Evolutionary conservation across 2,888 invertebrate species (phyloP).

Genomic region (Pardosa pseudoannulata): DNA sequence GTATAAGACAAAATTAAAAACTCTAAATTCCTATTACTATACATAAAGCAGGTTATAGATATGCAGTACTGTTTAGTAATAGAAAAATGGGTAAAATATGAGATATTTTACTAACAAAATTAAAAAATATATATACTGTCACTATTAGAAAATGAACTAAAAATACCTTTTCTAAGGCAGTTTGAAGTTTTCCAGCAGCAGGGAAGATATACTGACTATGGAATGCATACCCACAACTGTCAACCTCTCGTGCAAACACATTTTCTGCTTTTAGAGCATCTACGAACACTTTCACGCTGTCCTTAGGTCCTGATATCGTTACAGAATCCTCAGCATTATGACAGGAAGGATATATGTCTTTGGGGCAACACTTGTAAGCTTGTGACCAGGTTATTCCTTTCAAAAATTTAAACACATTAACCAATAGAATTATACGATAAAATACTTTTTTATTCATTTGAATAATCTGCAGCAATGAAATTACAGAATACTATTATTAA

Average conservation of each 20-base stretch:
- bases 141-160: background rate
- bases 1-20: too few relatives aligned
- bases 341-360: slow-evolving; percentile 91
- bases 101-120: too few relatives aligned
- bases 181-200: slow-evolving; percentile 88
- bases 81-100: too few relatives aligned
- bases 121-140: too few relatives aligned
- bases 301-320: slow-evolving; percentile 92
- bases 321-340: slow-evolving; percentile 96
- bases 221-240: slow-evolving; percentile 93
- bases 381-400: slow-evolving; percentile 88
- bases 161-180: slow-evolving; percentile 84
- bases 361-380: slow-evolving; percentile 84
- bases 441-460: too few relatives aligned
- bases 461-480: too few relatives aligned
- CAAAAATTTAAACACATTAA: too few relatives aligned
- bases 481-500: too few relatives aligned
- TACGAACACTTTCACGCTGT: slow-evolving; percentile 84
- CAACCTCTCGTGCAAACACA: slow-evolving; percentile 89
- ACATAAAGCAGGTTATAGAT: too few relatives aligned
- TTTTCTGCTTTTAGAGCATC: slow-evolving; percentile 85
- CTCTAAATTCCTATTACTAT: too few relatives aligned
- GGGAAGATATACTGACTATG: slow-evolving; percentile 93
- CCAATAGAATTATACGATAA: too few relatives aligned
- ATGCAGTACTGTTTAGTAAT: too few relatives aligned